Evolutionary conservation across 1,140 invertebrate genomes (phyloP), one percentile per base, ranked within the genome.

Genomic region (Eufriesea mexicana): DNA sequence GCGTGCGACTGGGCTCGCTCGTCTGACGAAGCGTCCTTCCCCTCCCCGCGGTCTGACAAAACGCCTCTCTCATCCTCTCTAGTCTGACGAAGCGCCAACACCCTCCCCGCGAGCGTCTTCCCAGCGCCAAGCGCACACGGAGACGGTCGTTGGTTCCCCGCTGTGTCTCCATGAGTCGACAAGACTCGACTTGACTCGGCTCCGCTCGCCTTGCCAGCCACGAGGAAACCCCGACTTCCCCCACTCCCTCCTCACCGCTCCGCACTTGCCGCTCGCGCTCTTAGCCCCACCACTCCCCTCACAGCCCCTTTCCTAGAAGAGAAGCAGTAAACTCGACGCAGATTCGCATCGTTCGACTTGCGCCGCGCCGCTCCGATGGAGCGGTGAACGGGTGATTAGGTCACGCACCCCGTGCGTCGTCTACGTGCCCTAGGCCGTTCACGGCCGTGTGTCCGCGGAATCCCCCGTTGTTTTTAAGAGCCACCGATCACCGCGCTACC

Each of bases 391-490:
- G 89, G 90, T 92, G 92, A 92, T 92, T 92, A 89, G 91, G 92
- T 93, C 92, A 93, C 91, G 91, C 92, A 93, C 92, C 92, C 91
- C 91, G 89, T 87, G 77, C 87, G 90, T 91, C 55, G 54, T 45
- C 74, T 92, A 91, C 88, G 87, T 91, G 89, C 89, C 92, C 92
- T 92, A 93, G 92, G 92, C 92, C 92, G 92, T 93, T 93, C 92
- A 93, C 89, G 92, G 92, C 88, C 92, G 90, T 87, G 89, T 88
- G 79, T 90, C 79, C 86, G 84, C 88, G 92, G 91, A 92, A 92
- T 92, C 78, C 90, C 84, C 90, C 18, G 75, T 76, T 77, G 64
- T 83, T 83, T 78, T 83, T 57, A 66, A 62, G 45, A 76, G 70
- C 25, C 45, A 76, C 73, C 14, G 71, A 57, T 76, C 62, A 28